These are phyloP conservation scores for Pardalotus punctatus DNA, from an alignment of 2,113 vertebrate genomes.

Conservation along the genomic window DNA sequence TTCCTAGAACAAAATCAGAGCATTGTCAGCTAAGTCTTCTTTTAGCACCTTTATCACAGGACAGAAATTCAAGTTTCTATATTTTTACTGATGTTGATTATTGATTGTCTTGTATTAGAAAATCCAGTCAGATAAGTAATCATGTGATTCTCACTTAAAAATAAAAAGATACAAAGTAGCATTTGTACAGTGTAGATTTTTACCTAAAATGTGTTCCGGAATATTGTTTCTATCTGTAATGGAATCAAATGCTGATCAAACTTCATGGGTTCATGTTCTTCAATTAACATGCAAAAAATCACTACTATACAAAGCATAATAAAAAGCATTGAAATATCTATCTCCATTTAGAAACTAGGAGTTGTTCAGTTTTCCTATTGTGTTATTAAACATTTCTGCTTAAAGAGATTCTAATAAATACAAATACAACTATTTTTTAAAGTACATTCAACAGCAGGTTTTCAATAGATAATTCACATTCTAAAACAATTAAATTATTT, in stretches of 20 bases:
- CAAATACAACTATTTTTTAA: not conserved
- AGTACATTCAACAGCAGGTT: not conserved
- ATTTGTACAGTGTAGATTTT: not conserved
- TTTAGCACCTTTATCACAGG: not conserved
- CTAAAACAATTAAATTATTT: not conserved
- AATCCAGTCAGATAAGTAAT: not conserved
- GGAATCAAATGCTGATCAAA: not conserved
- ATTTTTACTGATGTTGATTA: not conserved
- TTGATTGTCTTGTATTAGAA: not conserved
- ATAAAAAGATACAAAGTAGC: not conserved
- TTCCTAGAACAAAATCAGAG: not conserved
- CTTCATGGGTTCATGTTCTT: not conserved
- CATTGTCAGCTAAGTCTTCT: not conserved
- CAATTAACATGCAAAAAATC: not conserved
- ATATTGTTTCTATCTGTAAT: not conserved
- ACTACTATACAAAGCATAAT: not conserved
- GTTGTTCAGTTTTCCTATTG: not conserved
- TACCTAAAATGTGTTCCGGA: not conserved
- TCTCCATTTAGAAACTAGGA: not conserved
- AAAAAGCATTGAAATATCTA: not conserved
- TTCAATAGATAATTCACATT: not conserved
- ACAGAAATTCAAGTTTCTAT: not conserved
- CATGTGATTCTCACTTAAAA: not conserved
- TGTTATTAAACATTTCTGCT: not conserved
- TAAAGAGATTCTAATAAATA: not conserved